Evolutionary conservation across 2,113 vertebrate genomes (phyloP).

Genomic region (Leptodactylus fuscus): DNA sequence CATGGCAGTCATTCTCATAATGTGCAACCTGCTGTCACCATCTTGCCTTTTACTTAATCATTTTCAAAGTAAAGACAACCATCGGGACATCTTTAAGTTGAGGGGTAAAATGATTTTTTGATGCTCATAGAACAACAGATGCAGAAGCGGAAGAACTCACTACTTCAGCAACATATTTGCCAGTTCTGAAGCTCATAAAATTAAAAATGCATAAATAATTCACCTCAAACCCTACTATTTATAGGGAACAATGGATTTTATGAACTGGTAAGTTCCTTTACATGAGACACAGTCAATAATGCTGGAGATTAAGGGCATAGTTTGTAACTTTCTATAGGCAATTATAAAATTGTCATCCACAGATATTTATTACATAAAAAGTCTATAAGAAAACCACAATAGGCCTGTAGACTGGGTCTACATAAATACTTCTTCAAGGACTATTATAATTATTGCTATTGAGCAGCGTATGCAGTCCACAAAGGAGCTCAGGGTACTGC

Average conservation of each 20-base stretch:
- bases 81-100: neutral
- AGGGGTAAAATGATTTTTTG: neutral
- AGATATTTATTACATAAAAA: neutral
- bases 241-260: neutral
- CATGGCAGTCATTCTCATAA: neutral
- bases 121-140: neutral
- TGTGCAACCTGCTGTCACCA: neutral
- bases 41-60: neutral
- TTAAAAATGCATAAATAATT: neutral
- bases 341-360: neutral
- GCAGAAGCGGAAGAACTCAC: neutral
- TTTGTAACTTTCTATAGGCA: neutral
- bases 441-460: neutral
- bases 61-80: slow-evolving; percentile 8
- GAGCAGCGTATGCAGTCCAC: neutral
- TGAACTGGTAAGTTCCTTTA: neutral
- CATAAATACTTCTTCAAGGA: neutral
- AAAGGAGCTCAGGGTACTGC: neutral
- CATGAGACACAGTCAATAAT: neutral
- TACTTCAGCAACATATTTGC: neutral
- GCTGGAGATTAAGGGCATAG: neutral
- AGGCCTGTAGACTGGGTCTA: neutral
- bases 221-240: slow-evolving; percentile 2
- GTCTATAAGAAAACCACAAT: too few relatives aligned
- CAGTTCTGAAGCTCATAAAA: neutral